phyloP scores from a whole-genome alignment of 2,888 invertebrate genomes.

The Mactromeris polynyma region DNA sequence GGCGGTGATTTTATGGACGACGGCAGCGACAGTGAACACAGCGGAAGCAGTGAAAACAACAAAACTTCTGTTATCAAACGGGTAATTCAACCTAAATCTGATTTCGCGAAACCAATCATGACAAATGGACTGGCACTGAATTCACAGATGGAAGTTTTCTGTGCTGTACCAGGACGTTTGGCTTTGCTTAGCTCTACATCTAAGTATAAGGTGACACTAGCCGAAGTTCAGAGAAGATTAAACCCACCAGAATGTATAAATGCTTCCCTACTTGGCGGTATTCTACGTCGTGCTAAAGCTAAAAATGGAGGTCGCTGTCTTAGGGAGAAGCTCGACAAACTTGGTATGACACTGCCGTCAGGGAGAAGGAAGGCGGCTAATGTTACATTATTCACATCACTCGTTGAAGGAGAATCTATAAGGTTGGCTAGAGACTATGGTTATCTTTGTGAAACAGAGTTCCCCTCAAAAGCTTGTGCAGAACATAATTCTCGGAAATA shows the following conservation, averaged over 20 bases:
- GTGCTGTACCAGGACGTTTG: conserved; percentile 96
- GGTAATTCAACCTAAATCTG: conserved; percentile 58
- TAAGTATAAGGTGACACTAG: conserved; percentile 99
- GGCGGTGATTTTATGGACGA: conserved; percentile 53
- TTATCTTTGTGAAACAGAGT: conserved; percentile 99
- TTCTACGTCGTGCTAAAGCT: conserved; percentile 98
- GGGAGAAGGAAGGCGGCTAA: conserved; percentile 99
- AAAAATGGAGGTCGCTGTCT: conserved; percentile 98
- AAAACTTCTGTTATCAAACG: conserved; percentile 60
- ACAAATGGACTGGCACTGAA: conserved; percentile 84
- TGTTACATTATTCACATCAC: conserved; percentile 97
- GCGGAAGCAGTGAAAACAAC: conserved; percentile 44
- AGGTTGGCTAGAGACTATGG: conserved; percentile 99
- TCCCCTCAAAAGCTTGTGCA: conserved; percentile 98
- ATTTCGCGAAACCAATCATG: conserved; percentile 83
- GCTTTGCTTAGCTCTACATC: conserved; percentile 98
- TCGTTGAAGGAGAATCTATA: conserved; percentile 99
- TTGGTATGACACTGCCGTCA: conserved; percentile 98
- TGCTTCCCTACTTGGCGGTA: conserved; percentile 98
- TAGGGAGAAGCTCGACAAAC: conserved; percentile 98
- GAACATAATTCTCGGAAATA: conserved; percentile 96
- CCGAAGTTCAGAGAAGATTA: conserved; percentile 98
- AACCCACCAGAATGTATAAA: conserved; percentile 99
- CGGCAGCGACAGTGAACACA: conserved; percentile 42
- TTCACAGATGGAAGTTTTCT: conserved; percentile 96